Evolutionary conservation across 1,140 invertebrate genomes (phyloP).

Genomic region (Drosophila ogumai): DNA sequence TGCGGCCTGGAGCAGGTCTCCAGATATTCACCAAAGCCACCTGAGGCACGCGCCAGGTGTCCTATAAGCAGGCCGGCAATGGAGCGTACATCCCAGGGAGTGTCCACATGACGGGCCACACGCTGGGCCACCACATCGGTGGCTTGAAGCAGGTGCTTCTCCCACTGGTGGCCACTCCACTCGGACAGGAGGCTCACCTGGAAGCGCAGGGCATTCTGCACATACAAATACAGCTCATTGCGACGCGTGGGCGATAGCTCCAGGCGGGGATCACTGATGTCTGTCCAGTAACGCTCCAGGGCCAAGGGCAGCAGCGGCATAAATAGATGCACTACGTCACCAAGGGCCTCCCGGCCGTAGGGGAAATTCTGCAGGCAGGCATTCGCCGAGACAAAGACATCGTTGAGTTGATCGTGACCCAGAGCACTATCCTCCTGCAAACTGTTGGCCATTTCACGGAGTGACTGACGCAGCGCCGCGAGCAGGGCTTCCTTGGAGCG

Average conservation of each 20-base stretch:
- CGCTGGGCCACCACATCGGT: conserved; percentile 20
- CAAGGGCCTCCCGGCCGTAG: conserved; percentile 46
- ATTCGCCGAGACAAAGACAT: conserved; percentile 50
- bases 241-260: conserved; percentile 60
- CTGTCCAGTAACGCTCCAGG: conserved; percentile 37
- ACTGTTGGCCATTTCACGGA: conserved; percentile 3
- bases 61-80: conserved; percentile 58
- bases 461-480: conserved; percentile 24
- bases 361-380: conserved; percentile 60
- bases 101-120: conserved; percentile 53
- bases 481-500: conserved; percentile 27
- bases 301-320: conserved; percentile 41
- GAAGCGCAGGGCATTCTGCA: conserved; percentile 63
- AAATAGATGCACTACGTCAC: conserved; percentile 14
- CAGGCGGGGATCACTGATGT: conserved; percentile 8
- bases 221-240: conserved; percentile 54
- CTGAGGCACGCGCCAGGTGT: conserved; percentile 40
- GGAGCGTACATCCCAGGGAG: conserved; percentile 69
- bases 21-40: conserved; percentile 26
- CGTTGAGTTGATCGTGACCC: conserved; percentile 23
- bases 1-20: neutral
- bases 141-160: neutral
- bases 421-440: neutral
- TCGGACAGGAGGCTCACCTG: conserved; percentile 54
- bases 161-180: conserved; percentile 5